phyloP scores from a whole-genome alignment of 1,140 invertebrate species.

The Calephelis nemesis region DNA sequence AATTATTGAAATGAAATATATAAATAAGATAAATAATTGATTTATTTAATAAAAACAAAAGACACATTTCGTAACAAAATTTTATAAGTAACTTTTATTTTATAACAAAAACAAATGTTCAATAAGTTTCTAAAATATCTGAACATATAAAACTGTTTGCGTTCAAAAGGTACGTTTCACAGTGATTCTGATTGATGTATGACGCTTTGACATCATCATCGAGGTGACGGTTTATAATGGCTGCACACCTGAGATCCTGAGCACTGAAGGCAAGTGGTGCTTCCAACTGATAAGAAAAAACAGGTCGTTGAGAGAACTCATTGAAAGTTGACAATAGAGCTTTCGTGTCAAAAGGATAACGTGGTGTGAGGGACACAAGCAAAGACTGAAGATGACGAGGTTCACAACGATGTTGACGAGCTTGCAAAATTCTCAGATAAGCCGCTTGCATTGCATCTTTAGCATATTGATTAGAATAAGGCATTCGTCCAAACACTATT shows the following conservation, averaged over 20 bases:
- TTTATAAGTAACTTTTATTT: no score
- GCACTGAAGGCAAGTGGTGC: conserved; percentile 38
- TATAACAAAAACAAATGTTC: no score
- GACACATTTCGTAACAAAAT: no score
- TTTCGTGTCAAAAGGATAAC: not conserved
- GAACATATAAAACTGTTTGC: no score
- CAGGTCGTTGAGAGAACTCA: conserved; percentile 31
- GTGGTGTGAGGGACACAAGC: not conserved
- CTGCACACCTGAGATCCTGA: conserved; percentile 27
- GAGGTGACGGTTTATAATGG: conserved; percentile 52
- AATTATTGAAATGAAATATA: conserved; percentile 21
- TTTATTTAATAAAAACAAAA: no score
- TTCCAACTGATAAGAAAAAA: conserved; percentile 38
- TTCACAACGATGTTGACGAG: conserved; percentile 26
- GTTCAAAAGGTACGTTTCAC: no score
- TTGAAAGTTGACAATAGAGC: conserved; percentile 24
- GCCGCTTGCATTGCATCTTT: conserved; percentile 25
- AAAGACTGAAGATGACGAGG: conserved; percentile 39
- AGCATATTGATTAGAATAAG: conserved; percentile 18
- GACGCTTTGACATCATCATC: conserved; percentile 8
- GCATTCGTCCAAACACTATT: conserved; percentile 40
- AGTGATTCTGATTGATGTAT: no score
- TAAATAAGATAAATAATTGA: no score
- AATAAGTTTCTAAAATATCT: no score
- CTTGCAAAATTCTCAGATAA: conserved; percentile 35